phyloP scores from a whole-genome alignment of 1,140 invertebrate genomes.

The Odontomachus brunneus region DNA sequence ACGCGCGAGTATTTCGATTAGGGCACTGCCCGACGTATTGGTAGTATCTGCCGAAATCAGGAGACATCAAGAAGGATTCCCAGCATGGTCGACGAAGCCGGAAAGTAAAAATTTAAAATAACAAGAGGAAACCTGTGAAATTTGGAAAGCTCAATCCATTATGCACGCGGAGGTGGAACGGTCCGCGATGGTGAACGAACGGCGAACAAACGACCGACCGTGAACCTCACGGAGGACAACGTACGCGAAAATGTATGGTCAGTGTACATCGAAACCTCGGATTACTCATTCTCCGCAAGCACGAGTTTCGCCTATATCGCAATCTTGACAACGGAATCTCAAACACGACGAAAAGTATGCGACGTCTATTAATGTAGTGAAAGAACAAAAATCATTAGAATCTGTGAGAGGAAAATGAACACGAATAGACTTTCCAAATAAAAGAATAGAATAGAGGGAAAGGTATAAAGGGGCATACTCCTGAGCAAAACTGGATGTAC shows the following conservation, averaged over 20 bases:
- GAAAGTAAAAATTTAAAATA: too few relatives aligned
- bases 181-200: constrained; percentile 21
- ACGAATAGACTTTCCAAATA: background rate
- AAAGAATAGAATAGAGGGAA: background rate
- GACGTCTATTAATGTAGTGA: too few relatives aligned
- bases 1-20: constrained; percentile 24
- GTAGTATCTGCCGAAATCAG: background rate
- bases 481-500: background rate
- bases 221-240: constrained; percentile 34
- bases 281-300: background rate
- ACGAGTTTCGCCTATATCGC: background rate
- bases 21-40: background rate
- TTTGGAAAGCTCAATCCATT: constrained; percentile 15
- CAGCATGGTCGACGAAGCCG: background rate
- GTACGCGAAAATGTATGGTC: constrained; percentile 35
- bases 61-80: background rate
- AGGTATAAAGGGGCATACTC: too few relatives aligned
- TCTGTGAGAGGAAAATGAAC: background rate
- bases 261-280: constrained; percentile 1
- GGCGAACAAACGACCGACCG: constrained; percentile 25
- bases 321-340: background rate
- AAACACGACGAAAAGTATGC: background rate
- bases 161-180: constrained; percentile 5
- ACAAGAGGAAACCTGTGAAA: background rate
- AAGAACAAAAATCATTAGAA: background rate